Conservation (phyloP, 2,113 vertebrate species). For the Fulmarus glacialis region DNA sequence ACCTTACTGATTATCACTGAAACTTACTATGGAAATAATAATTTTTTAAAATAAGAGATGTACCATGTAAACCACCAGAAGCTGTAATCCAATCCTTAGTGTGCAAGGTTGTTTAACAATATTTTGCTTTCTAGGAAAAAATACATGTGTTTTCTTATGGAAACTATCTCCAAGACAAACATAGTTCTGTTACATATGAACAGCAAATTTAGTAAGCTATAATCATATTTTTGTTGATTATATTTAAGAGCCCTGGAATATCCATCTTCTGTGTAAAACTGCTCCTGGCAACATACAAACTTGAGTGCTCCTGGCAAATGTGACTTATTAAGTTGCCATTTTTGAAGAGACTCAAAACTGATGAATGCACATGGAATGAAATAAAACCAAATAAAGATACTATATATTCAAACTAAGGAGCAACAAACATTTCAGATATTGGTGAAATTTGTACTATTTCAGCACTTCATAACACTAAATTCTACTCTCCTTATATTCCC, state of each 20-base stretch:
- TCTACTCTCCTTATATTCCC: neutral
- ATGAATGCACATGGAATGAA: neutral
- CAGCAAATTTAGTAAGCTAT: neutral
- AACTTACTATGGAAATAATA: neutral
- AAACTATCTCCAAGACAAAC: neutral
- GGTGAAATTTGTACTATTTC: neutral
- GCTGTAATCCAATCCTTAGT: neutral
- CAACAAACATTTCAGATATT: neutral
- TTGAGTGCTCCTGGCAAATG: neutral
- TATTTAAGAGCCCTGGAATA: neutral
- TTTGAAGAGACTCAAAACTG: neutral
- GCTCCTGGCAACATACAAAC: neutral
- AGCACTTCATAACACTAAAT: neutral
- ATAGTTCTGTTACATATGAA: neutral
- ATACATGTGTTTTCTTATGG: neutral
- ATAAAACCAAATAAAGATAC: neutral
- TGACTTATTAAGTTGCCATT: neutral
- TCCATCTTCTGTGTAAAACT: neutral
- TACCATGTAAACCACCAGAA: neutral
- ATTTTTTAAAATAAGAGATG: neutral
- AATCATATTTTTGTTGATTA: neutral
- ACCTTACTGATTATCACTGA: neutral
- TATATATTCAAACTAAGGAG: neutral
- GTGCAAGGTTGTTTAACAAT: neutral
- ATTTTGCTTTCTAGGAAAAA: neutral